phyloP scores from a whole-genome alignment of 2,113 vertebrate genomes.

The Festucalex cinctus region DNA sequence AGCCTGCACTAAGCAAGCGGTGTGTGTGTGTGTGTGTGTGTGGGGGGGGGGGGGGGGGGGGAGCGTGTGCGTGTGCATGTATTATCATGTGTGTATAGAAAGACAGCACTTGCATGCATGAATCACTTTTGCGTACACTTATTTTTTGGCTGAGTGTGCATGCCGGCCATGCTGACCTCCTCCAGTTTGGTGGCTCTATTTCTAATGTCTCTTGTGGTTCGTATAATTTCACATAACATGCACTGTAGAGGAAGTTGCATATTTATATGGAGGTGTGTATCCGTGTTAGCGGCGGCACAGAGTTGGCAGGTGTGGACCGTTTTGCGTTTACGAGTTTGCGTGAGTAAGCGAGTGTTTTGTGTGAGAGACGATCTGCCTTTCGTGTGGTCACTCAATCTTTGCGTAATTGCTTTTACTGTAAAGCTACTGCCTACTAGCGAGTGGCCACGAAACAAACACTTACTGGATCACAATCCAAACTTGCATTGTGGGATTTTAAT shows the following conservation, averaged over 20 bases:
- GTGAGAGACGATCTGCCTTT: constrained; percentile 55
- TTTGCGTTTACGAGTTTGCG: constrained; percentile 52
- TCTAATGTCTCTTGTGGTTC: constrained; percentile 34
- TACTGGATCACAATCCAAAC: constrained; percentile 55
- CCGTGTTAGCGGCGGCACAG: constrained; percentile 27
- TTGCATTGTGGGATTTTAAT: constrained; percentile 45
- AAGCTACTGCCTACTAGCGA: constrained; percentile 62
- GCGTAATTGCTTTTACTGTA: constrained; percentile 70
- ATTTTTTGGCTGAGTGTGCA: background rate
- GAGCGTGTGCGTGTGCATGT: constrained; percentile 9
- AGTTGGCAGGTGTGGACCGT: constrained; percentile 54
- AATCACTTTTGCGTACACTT: constrained; percentile 17
- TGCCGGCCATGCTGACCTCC: constrained; percentile 21
- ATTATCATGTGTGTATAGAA: constrained; percentile 9
- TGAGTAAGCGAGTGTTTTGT: constrained; percentile 45
- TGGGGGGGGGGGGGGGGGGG: too few species aligned
- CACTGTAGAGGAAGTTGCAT: constrained; percentile 58
- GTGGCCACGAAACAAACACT: constrained; percentile 61
- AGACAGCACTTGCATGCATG: constrained; percentile 14
- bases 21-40: background rate
- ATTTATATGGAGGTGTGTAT: constrained; percentile 52
- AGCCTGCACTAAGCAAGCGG: constrained; percentile 50
- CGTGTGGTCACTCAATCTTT: constrained; percentile 63
- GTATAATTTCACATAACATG: constrained; percentile 40
- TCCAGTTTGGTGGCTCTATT: constrained; percentile 34